Percentiles rank a stretch among this genome's conserved stretches.
Evolutionary conservation across 2,113 vertebrate species (phyloP).

Genomic region (Scatophagus argus): DNA sequence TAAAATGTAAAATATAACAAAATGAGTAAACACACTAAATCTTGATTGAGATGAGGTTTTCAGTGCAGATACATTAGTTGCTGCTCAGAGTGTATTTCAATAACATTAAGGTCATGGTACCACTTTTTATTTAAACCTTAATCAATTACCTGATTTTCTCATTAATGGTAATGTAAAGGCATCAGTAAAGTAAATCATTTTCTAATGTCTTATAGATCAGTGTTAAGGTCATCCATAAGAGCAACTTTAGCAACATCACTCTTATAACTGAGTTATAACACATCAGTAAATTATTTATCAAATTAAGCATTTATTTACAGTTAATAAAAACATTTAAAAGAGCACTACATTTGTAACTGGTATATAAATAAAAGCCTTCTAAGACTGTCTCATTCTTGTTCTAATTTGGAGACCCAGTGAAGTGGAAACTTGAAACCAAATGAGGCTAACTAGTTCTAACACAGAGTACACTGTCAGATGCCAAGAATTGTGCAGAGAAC

Average conservation of each 20-base stretch:
- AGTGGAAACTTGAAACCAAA: neutral
- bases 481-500: neutral
- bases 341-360: neutral
- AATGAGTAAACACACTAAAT: too few species aligned
- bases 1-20: too few species aligned
- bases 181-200: neutral
- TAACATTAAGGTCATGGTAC: too few species aligned
- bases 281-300: neutral
- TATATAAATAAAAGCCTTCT: neutral
- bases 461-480: neutral
- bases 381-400: neutral
- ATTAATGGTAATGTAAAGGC: too few species aligned
- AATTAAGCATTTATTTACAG: neutral
- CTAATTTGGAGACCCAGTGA: neutral
- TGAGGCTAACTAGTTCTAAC: neutral
- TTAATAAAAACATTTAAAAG: neutral
- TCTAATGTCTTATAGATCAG: neutral
- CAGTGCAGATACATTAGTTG: too few species aligned
- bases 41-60: too few species aligned
- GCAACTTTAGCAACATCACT: neutral
- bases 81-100: too few species aligned
- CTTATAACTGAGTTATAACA: neutral
- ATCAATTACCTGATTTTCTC: neutral
- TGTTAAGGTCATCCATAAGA: neutral
- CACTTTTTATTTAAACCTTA: too few species aligned